Percentiles rank a stretch among this genome's conserved stretches.
phyloP scores from a whole-genome alignment of 2,888 invertebrate species.

The Eupsilia transversa region DNA sequence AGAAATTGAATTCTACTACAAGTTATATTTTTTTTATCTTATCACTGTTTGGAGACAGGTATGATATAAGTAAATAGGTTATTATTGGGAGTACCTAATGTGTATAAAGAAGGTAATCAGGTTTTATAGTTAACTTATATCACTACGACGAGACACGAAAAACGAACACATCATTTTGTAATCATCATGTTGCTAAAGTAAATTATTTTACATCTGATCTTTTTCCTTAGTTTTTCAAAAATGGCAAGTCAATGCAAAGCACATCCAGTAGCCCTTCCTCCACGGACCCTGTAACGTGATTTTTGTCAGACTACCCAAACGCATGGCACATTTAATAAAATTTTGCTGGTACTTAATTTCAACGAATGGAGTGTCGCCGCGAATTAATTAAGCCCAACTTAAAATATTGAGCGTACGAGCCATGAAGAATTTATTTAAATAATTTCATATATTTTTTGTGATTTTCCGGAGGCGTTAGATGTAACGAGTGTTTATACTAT shows the following conservation, averaged over 20 bases:
- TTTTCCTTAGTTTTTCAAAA: neutral
- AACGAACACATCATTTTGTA: neutral
- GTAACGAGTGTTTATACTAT: slow-evolving; percentile 57
- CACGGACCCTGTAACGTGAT: slow-evolving; percentile 76
- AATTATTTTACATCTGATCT: neutral
- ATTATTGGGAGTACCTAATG: neutral
- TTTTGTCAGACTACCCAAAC: slow-evolving; percentile 85
- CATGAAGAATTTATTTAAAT: slow-evolving; percentile 69
- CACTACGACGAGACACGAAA: neutral
- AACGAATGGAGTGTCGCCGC: slow-evolving; percentile 80
- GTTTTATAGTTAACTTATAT: neutral
- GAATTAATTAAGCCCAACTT: slow-evolving; percentile 85
- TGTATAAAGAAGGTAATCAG: neutral
- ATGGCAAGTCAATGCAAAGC: slow-evolving; percentile 8
- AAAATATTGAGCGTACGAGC: slow-evolving; percentile 75
- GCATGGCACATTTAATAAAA: slow-evolving; percentile 85
- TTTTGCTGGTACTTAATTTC: slow-evolving; percentile 79
- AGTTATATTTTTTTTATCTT: neutral
- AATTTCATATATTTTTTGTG: slow-evolving; percentile 57
- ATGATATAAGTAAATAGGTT: neutral
- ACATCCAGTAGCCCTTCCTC: slow-evolving; percentile 67
- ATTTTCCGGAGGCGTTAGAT: slow-evolving; percentile 61
- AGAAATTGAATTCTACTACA: neutral
- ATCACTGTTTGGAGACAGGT: neutral
- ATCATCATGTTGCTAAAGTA: neutral